Evolutionary conservation across 2,888 invertebrate genomes (phyloP).

Genomic region (Phymatocera aterrima): DNA sequence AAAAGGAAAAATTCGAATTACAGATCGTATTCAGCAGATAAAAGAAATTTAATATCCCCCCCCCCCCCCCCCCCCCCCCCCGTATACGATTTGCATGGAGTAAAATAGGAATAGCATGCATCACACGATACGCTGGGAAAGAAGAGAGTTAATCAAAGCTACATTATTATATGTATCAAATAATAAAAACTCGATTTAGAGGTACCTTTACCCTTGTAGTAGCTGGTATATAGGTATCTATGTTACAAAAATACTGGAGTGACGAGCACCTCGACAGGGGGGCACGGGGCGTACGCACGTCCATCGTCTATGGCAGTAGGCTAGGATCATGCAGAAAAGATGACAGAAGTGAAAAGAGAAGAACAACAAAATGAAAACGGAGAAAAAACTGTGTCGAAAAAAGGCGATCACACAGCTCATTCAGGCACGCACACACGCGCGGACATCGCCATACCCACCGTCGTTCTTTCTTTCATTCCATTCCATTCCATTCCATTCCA

Average conservation of each 20-base stretch:
- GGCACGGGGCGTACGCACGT: too few species aligned
- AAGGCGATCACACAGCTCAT: not conserved
- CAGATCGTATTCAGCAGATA: too few species aligned
- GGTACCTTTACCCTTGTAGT: too few species aligned
- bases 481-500: too few species aligned
- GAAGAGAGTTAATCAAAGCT: slow-evolving; percentile 5
- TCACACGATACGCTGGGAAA: not conserved
- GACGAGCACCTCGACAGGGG: slow-evolving; percentile 57
- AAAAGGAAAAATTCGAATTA: too few species aligned
- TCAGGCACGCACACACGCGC: not conserved
- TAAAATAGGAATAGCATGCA: too few species aligned
- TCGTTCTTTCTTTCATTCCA: slow-evolving; percentile 46
- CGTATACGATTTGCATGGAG: not conserved
- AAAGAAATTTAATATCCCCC: too few species aligned
- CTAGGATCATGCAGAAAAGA: not conserved
- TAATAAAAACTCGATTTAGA: not conserved
- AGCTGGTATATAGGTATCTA: too few species aligned
- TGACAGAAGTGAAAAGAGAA: not conserved
- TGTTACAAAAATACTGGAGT: too few species aligned
- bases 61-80: too few species aligned
- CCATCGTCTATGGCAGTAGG: slow-evolving; percentile 47
- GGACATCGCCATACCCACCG: not conserved
- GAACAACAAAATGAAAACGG: not conserved
- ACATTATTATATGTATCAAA: slow-evolving; percentile 47
- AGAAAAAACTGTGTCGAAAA: not conserved